Conservation (phyloP, 2,888 invertebrate genomes). For the Lycia hirtaria region DNA sequence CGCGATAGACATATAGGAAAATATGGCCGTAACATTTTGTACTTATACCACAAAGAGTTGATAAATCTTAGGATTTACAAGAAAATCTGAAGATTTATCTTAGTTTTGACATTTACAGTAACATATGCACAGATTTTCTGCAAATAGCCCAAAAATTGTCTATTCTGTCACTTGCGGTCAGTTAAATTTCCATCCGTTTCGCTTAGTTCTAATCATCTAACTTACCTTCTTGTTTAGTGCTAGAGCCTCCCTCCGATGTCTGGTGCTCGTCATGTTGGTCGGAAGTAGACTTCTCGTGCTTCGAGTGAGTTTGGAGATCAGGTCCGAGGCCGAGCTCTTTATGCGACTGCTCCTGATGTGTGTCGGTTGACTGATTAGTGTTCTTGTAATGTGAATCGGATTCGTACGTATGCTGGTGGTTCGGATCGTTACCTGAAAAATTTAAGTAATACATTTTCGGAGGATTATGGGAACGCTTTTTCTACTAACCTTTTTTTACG, state of each 20-base stretch:
- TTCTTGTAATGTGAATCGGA: neutral
- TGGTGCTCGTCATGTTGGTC: neutral
- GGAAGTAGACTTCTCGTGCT: neutral
- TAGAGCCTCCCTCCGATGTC: neutral
- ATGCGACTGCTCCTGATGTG: neutral
- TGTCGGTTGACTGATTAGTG: neutral
- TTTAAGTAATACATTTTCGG: neutral
- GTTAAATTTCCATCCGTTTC: too few species aligned
- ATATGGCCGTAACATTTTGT: too few species aligned
- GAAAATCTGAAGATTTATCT: too few species aligned
- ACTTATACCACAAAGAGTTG: too few species aligned
- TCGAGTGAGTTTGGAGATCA: neutral
- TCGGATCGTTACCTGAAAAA: neutral
- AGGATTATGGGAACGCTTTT: too few species aligned
- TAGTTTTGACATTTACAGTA: too few species aligned
- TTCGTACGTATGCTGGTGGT: neutral
- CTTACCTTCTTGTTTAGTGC: neutral
- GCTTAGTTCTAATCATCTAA: neutral
- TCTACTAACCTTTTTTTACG: too few species aligned
- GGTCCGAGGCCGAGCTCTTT: neutral
- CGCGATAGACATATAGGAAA: too few species aligned
- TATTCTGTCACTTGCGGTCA: too few species aligned
- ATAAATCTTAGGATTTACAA: too few species aligned
- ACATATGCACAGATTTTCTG: too few species aligned
- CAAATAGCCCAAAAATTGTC: too few species aligned